These are phyloP conservation scores for Malaclemys terrapin DNA, from an alignment of 2,113 vertebrate genomes.

Conservation along the genomic window DNA sequence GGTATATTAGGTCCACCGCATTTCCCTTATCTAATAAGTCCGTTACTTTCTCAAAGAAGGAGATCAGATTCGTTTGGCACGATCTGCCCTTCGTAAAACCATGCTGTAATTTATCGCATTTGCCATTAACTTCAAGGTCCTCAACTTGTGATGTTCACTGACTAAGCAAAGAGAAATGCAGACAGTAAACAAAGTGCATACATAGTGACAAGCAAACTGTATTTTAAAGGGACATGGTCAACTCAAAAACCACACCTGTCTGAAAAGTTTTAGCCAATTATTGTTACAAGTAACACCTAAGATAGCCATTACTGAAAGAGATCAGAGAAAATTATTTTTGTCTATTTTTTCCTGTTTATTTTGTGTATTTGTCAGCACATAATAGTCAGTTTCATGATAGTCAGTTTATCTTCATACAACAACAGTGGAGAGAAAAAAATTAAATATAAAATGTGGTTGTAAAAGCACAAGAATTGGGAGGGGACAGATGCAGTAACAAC, in stretches of 20 bases:
- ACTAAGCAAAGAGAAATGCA: background rate
- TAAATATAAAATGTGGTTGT: background rate
- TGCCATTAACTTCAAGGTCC: too few relatives aligned
- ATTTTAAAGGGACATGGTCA: background rate
- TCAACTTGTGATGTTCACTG: background rate
- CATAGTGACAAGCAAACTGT: background rate
- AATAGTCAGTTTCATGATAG: background rate
- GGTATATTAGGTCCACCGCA: too few relatives aligned
- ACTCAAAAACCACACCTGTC: background rate
- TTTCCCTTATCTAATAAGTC: too few relatives aligned
- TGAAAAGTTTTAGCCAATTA: background rate
- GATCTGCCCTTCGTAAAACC: too few relatives aligned
- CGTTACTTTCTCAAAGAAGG: too few relatives aligned
- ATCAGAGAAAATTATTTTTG: background rate
- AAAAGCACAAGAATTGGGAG: background rate
- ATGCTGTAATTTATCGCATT: too few relatives aligned
- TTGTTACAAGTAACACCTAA: background rate
- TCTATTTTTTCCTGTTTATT: background rate
- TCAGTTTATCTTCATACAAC: background rate
- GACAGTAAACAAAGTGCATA: background rate
- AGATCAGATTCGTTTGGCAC: too few relatives aligned
- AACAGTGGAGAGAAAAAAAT: background rate
- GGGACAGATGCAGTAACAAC: background rate
- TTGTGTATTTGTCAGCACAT: background rate
- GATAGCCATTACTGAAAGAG: background rate